Conservation (phyloP, 1,140 invertebrate species). For the Drosophila mayri region DNA sequence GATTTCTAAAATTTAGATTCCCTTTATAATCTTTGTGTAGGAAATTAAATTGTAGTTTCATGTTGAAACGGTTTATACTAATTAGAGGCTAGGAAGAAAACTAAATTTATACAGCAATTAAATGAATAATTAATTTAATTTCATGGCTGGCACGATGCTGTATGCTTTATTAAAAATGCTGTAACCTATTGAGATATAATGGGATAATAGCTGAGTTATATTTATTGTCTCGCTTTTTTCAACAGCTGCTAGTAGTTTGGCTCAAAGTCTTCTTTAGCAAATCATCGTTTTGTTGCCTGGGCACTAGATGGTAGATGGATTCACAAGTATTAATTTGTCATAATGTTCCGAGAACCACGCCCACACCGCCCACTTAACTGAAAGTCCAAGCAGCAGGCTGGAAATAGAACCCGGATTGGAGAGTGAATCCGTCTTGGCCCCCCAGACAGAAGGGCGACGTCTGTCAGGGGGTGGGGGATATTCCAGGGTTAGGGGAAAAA, state of each 20-base stretch:
- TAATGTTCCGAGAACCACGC: constrained; percentile 1
- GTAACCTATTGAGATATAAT: not conserved
- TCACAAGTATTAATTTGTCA: constrained; percentile 30
- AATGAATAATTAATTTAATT: not conserved
- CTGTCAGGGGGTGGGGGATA: not conserved
- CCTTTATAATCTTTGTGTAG: not conserved
- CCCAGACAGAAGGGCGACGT: constrained; percentile 37
- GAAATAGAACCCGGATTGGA: constrained; percentile 15
- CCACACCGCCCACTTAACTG: not conserved
- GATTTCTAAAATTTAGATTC: not conserved
- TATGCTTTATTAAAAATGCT: not conserved
- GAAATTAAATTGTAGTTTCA: not conserved
- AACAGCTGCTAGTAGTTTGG: constrained; percentile 8
- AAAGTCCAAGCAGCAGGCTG: constrained; percentile 18
- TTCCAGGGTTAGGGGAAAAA: constrained; percentile 16
- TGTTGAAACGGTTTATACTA: too few species aligned
- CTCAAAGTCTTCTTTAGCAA: not conserved
- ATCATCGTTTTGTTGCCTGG: constrained; percentile 1
- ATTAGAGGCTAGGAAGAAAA: not conserved
- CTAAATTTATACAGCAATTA: not conserved
- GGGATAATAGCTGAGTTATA: not conserved
- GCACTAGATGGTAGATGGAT: not conserved
- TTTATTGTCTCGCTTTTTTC: not conserved
- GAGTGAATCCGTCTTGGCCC: constrained; percentile 19
- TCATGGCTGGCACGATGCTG: not conserved